Evolutionary conservation across 2,113 vertebrate species (phyloP), one percentile per base, ranked within the genome.

Genomic region (Poicephalus meyeri): DNA sequence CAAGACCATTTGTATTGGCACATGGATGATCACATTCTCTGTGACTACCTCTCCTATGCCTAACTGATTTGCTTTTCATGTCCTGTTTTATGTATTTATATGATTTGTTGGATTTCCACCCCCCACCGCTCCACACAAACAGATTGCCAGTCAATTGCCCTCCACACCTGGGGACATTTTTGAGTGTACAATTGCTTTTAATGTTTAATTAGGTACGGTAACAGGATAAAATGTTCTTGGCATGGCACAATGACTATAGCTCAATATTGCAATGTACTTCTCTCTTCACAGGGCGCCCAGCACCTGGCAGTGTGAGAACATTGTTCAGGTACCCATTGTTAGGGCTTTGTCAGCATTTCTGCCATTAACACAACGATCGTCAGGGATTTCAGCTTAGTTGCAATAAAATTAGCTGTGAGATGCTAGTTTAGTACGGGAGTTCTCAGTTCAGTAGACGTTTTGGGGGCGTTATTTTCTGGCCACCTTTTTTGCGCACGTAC

Each of bases 151-250:
- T 66, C 80, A 49, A 35, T 58, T 49, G 76, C 52, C 79, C 65
- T 92, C 77, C 46, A 26, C 53, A 55, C 63, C 66, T 88, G 55
- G 64, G 83, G 86, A 85, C 77, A 9, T 85, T 91, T 80, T 71
- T 66, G 58, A 92, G 76, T 64, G 86, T 84, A 77, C 60, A 79
- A 69, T 86, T 88, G 61, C 76, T 64, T 83, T 92, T 71, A 96
- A 72, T 68, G n/a, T 96, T 97, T 95, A 86, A 88, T 96, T 93
- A 86, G 76, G 47, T 94, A 79, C 26, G 84, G 74, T 96, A 97
- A 92, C 49, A 86, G 58, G 89, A 92, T 92, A 65, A 93, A 80
- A 69, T 31, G 83, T 91, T 86, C 86, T 76, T 87, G 93, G 83
- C 73, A 55, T 1, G 0, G 41, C 23, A 50, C 23, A 53, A 35